Conservation (phyloP, 2,113 vertebrate genomes). For the Brachypodius melanocephalos region DNA sequence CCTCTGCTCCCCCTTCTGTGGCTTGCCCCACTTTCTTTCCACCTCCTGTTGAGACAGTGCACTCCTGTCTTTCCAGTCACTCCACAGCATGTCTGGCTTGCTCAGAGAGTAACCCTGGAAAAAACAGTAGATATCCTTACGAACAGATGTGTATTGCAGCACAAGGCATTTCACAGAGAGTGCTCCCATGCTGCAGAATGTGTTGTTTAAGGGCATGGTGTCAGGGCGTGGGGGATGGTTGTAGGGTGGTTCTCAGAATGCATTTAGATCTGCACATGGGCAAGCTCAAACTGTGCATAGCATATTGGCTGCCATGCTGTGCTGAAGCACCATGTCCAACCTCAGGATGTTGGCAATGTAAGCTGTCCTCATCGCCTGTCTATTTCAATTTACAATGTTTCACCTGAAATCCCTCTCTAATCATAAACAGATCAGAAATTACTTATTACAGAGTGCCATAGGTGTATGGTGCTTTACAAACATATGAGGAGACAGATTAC, state of each 20-base stretch:
- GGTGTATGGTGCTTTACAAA: constrained; percentile 12
- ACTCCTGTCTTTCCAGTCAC: background rate
- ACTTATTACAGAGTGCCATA: constrained; percentile 36
- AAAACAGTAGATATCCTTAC: background rate
- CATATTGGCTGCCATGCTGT: background rate
- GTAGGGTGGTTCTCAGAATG: background rate
- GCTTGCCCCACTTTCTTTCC: background rate
- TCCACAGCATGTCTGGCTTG: background rate
- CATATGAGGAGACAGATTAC: constrained; percentile 54
- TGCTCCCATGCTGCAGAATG: background rate
- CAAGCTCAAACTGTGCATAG: background rate
- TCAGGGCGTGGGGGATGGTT: background rate
- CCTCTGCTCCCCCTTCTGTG: background rate
- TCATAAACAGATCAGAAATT: constrained; percentile 44
- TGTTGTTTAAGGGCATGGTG: background rate
- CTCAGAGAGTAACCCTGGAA: background rate
- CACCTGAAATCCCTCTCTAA: constrained; percentile 48
- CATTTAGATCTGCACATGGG: background rate
- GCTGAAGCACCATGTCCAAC: background rate
- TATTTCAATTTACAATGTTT: constrained; percentile 26
- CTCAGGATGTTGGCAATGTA: background rate
- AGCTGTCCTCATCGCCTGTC: background rate
- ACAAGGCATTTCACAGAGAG: background rate
- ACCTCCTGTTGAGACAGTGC: background rate
- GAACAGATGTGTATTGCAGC: accelerated